Conservation (phyloP, 1,140 invertebrate genomes). For the Orussus abietinus region DNA sequence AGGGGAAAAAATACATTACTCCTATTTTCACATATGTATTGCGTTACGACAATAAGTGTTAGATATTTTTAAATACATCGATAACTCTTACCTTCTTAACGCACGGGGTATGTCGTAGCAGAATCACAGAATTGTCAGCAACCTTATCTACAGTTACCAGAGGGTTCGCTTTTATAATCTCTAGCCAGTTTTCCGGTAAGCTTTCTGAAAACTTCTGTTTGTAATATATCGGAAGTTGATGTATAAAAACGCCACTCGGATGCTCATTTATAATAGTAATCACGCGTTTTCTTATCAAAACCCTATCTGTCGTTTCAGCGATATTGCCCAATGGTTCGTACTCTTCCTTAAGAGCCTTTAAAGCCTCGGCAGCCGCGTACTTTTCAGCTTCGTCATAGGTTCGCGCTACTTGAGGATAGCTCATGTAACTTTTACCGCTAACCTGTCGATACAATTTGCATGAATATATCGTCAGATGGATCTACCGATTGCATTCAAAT, state of each 20-base stretch:
- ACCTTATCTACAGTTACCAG: slow-evolving; percentile 50
- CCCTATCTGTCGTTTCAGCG: slow-evolving; percentile 28
- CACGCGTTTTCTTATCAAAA: slow-evolving; percentile 45
- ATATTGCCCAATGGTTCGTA: slow-evolving; percentile 31
- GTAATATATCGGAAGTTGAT: slow-evolving; percentile 38
- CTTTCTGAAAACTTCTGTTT: slow-evolving; percentile 54
- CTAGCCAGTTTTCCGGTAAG: slow-evolving; percentile 55
- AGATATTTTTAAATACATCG: too few relatives aligned
- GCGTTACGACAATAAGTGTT: too few relatives aligned
- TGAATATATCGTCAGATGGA: background rate
- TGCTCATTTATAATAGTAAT: slow-evolving; percentile 51
- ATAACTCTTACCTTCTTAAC: slow-evolving; percentile 15
- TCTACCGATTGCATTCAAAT: background rate
- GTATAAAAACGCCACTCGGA: slow-evolving; percentile 50
- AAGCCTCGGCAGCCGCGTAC: slow-evolving; percentile 54
- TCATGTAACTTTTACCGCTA: slow-evolving; percentile 49
- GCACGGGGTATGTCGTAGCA: slow-evolving; percentile 28
- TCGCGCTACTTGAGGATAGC: slow-evolving; percentile 58
- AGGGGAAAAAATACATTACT: too few relatives aligned
- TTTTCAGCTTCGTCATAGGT: slow-evolving; percentile 53
- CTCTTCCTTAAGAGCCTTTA: slow-evolving; percentile 45
- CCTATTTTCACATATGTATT: too few relatives aligned
- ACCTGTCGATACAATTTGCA: slow-evolving; percentile 36
- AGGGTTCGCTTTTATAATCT: slow-evolving; percentile 47
- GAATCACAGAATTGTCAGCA: slow-evolving; percentile 49